These are phyloP conservation scores for Agrotis puta DNA, from an alignment of 2,888 invertebrate genomes.

Conservation along the genomic window DNA sequence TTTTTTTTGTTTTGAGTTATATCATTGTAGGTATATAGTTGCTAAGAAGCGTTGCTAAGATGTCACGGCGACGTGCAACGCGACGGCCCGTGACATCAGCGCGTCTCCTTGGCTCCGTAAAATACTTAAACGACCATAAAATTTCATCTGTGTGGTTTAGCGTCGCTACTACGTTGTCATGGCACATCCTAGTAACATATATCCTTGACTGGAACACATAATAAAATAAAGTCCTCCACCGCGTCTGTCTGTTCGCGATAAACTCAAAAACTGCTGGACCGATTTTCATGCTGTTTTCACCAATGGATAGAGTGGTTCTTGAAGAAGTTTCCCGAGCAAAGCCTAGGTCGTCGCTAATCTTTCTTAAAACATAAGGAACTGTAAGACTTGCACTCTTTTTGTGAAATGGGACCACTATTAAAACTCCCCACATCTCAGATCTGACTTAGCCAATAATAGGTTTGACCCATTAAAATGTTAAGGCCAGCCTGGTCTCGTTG, in stretches of 20 bases:
- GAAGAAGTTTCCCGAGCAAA: no score
- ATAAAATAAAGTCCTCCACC: no score
- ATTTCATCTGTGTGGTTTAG: background rate
- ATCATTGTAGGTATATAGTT: no score
- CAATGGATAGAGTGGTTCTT: no score
- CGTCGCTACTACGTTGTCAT: background rate
- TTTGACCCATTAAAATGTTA: slow-evolving; percentile 64
- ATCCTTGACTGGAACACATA: background rate
- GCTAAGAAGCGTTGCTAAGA: background rate
- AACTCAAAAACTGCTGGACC: no score
- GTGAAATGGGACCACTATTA: slow-evolving; percentile 9
- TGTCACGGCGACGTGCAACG: background rate
- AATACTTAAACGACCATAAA: slow-evolving; percentile 4
- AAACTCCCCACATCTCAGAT: slow-evolving; percentile 21
- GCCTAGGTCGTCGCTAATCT: no score
- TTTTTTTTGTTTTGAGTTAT: no score
- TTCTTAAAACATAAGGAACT: background rate
- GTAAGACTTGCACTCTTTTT: slow-evolving; percentile 2
- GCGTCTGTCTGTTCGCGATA: no score
- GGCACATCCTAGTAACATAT: background rate
- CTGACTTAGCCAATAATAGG: slow-evolving; percentile 53
- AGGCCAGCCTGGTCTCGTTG: slow-evolving; percentile 21
- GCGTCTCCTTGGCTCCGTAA: slow-evolving; percentile 6
- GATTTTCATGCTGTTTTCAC: no score
- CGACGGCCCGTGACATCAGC: background rate